These are phyloP conservation scores for Crambe crambe DNA, from an alignment of 37 sponge, comb jelly and placozoan species.

Conservation along the genomic window DNA sequence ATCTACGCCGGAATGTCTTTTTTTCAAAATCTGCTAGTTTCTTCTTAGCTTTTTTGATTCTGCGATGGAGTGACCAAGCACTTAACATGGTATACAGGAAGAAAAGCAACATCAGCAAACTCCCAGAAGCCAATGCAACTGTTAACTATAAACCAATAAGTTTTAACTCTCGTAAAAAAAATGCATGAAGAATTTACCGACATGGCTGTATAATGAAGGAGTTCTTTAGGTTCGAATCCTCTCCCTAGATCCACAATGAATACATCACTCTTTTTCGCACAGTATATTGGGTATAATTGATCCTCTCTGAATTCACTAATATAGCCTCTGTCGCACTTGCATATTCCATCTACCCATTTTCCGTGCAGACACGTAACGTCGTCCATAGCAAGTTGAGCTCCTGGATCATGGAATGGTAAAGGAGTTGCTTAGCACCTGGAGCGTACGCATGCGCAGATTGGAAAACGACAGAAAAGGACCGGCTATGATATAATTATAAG, in stretches of 20 bases:
- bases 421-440: too few relatives aligned
- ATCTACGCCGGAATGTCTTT: neutral
- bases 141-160: too few relatives aligned
- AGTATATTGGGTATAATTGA: conserved; percentile 36
- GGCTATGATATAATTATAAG: too few relatives aligned
- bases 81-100: neutral
- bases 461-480: too few relatives aligned
- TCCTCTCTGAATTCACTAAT: conserved; percentile 9
- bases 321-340: conserved; percentile 33
- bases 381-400: neutral
- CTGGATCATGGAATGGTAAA: too few relatives aligned
- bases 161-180: too few relatives aligned
- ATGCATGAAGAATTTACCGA: too few relatives aligned
- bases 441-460: conserved; percentile 1
- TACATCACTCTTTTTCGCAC: conserved; percentile 20
- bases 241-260: neutral
- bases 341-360: conserved; percentile 41
- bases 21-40: conserved; percentile 7
- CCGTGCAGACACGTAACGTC: conserved; percentile 32
- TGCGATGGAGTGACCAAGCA: neutral
- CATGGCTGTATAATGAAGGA: conserved; percentile 23
- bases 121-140: conserved; percentile 7
- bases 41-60: conserved; percentile 1
- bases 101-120: neutral
- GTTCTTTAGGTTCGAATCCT: neutral